Base-by-base conservation (phyloP, 2,113 vertebrate genomes). In the Pseudorhombus dupliciocellatus region DNA sequence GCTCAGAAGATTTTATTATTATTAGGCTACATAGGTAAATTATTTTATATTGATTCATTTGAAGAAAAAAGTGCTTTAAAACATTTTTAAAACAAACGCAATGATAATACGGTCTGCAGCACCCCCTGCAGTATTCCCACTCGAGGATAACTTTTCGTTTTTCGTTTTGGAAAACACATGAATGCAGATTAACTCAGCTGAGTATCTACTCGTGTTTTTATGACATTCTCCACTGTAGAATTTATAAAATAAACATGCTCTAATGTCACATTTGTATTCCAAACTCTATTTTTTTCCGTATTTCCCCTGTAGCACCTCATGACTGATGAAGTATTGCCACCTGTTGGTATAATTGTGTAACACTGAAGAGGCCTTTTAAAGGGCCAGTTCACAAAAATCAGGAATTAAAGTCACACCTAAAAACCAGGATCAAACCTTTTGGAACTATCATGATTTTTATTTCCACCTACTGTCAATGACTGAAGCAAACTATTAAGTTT, bases 41-140 rank as follows among this genome's bases (percentile, higher is more conserved):
- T 0, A 0, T 20, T 18, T 54, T 0, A 12, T n/a, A n/a, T 15
- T 31, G 0, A 8, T n/a, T 12, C 20, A 40, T 25, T 30, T 46
- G 25, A 1, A 24, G 6, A n/a, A 10, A 21, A 10, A 10, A 11
- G 15, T 11, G 11, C 7, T 66, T 18, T 1, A 2, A 14, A 14
- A 22, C 16, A 40, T 40, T 14, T 14, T 40, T 11, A 4, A 42
- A 42, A 15, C 5, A 14, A 42, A 42, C 40, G 24, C 2, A 24
- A 22, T 15, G 30, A 66, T 75, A 54, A 0, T 37, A 52, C 7
- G 80, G 84, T 60, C 44, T 42, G 56, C 81, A 88, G 77, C 84
- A 79, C 63, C 70, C 24, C 78, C 87, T 80, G 63, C 16, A 72
- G 80, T 31, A 0, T n/a, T 4, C 5, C 20, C 0, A 9, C 12